These are phyloP conservation scores for Cephus spinipes DNA, from an alignment of 2,888 invertebrate species.

Conservation along the genomic window DNA sequence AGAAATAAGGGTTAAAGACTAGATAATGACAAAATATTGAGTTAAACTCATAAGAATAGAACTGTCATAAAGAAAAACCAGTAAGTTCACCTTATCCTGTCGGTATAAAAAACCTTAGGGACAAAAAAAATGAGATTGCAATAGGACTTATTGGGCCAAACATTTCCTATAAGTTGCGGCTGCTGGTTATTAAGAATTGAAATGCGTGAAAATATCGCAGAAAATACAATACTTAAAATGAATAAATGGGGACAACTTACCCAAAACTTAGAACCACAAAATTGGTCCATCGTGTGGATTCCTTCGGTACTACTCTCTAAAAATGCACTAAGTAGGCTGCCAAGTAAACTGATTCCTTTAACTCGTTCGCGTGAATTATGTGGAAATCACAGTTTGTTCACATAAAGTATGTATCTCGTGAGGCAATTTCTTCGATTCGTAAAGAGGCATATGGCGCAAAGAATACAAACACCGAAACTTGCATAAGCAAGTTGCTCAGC, in stretches of 20 bases:
- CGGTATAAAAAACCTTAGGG: not conserved
- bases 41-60: not conserved
- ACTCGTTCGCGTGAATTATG: slow-evolving; percentile 9
- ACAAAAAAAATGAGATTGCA: not conserved
- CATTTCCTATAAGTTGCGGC: not conserved
- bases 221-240: not conserved
- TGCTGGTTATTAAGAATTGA: not conserved
- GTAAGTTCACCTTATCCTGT: not conserved
- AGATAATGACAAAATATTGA: not conserved
- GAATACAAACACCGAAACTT: not conserved
- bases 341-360: not conserved
- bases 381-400: not conserved
- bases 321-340: not conserved
- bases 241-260: slow-evolving; percentile 68
- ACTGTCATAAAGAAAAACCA: not conserved
- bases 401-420: slow-evolving; percentile 4
- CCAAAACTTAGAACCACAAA: slow-evolving; percentile 86
- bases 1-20: not conserved
- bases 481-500: not conserved
- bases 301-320: not conserved
- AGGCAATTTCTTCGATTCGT: not conserved
- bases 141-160: not conserved
- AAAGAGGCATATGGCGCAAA: not conserved
- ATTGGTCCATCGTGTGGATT: slow-evolving; percentile 75
- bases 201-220: slow-evolving; percentile 9